phyloP scores from a whole-genome alignment of 2,113 vertebrate genomes.

The Cyprinodon tularosa region DNA sequence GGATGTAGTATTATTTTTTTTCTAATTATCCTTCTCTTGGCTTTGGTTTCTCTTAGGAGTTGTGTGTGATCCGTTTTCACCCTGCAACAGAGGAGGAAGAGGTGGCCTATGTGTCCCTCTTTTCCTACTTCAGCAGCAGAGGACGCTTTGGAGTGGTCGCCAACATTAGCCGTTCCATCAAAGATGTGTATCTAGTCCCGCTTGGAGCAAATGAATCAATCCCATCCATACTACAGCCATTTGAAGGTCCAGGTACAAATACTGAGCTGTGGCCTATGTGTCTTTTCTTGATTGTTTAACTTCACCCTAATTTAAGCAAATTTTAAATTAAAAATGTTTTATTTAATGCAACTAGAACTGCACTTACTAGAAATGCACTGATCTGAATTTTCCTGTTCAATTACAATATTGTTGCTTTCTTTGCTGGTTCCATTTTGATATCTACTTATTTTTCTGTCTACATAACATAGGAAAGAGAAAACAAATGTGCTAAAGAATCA shows the following conservation, averaged over 20 bases:
- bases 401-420: not conserved
- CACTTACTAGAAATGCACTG: not conserved
- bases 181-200: slow-evolving; percentile 97
- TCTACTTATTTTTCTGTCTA: not conserved
- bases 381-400: not conserved
- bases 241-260: slow-evolving; percentile 93
- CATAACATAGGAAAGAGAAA: not conserved
- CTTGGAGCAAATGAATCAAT: slow-evolving; percentile 90
- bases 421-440: not conserved
- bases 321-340: not conserved
- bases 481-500: not conserved
- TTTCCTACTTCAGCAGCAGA: slow-evolving; percentile 98
- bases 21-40: slow-evolving; percentile 19
- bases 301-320: not conserved
- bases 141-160: slow-evolving; percentile 96
- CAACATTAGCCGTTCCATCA: slow-evolving; percentile 90
- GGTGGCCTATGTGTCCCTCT: slow-evolving; percentile 95
- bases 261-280: slow-evolving; percentile 15
- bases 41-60: slow-evolving; percentile 81
- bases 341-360: not conserved
- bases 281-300: not conserved
- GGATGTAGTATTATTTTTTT: not conserved
- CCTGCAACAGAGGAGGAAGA: slow-evolving; percentile 96
- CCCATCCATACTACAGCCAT: slow-evolving; percentile 91
- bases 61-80: slow-evolving; percentile 96